These are phyloP conservation scores for Pyralis farinalis DNA, from an alignment of 2,888 invertebrate species.

Conservation along the genomic window DNA sequence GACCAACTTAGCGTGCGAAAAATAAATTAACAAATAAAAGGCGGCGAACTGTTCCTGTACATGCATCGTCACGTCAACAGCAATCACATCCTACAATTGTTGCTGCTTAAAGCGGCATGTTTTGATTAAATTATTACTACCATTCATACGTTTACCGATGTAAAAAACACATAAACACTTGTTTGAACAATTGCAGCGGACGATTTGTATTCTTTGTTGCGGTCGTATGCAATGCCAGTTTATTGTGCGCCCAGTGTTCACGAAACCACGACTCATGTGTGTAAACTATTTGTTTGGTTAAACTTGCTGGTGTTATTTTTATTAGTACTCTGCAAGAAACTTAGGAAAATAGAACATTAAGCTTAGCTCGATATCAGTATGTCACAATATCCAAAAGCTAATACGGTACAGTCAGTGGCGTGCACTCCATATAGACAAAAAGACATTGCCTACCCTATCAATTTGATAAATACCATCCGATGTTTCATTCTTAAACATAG, in stretches of 20 bases:
- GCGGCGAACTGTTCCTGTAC: too few species aligned
- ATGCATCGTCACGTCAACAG: neutral
- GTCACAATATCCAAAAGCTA: too few species aligned
- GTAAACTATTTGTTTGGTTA: neutral
- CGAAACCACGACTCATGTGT: neutral
- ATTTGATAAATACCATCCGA: too few species aligned
- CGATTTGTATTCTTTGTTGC: constrained; percentile 27
- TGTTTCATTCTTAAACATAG: too few species aligned
- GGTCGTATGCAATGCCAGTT: constrained; percentile 12
- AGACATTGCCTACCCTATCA: too few species aligned
- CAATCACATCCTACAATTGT: neutral
- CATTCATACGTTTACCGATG: constrained; percentile 21
- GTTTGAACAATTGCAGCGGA: constrained; percentile 25
- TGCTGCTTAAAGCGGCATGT: constrained; percentile 21
- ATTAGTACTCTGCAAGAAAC: too few species aligned
- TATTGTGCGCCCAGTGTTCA: neutral
- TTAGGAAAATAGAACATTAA: too few species aligned
- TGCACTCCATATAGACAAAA: too few species aligned
- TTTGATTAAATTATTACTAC: constrained; percentile 57
- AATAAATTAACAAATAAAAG: too few species aligned
- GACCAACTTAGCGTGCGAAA: too few species aligned
- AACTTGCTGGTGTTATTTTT: neutral
- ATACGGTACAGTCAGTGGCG: too few species aligned
- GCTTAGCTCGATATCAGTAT: too few species aligned
- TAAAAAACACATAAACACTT: constrained; percentile 31